phyloP scores from a whole-genome alignment of 1,140 invertebrate species.

The Drosophila oshimai region DNA sequence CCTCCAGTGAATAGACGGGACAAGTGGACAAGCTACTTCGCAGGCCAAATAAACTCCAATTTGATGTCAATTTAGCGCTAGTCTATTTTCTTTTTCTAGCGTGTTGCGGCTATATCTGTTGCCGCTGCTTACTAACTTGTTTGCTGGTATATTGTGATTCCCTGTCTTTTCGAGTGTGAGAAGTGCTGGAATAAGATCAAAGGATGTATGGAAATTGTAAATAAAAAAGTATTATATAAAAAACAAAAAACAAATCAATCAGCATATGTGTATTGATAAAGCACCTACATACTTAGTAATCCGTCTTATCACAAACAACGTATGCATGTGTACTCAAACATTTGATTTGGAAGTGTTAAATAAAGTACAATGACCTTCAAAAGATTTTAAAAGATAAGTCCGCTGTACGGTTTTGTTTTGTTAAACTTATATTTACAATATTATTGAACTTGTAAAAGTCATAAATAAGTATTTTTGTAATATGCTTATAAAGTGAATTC shows the following conservation, averaged over 20 bases:
- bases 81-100: slow-evolving; percentile 4
- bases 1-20: slow-evolving; percentile 50
- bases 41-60: slow-evolving; percentile 39
- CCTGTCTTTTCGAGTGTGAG: not conserved
- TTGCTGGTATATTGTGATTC: not conserved
- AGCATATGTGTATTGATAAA: no score
- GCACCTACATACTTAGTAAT: not conserved
- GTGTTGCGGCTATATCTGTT: not conserved
- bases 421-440: no score
- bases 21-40: not conserved
- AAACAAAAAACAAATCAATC: no score
- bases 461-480: no score
- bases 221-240: no score
- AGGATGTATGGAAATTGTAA: no score
- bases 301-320: not conserved
- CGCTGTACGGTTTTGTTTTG: not conserved
- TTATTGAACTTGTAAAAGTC: no score
- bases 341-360: not conserved
- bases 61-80: slow-evolving; percentile 64
- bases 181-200: not conserved
- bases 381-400: not conserved
- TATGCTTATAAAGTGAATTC: no score
- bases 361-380: not conserved
- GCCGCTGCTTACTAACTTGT: slow-evolving; percentile 2
- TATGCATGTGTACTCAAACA: not conserved